Base-by-base conservation (phyloP, 2,888 invertebrate species). In the Cepaea hortensis region DNA sequence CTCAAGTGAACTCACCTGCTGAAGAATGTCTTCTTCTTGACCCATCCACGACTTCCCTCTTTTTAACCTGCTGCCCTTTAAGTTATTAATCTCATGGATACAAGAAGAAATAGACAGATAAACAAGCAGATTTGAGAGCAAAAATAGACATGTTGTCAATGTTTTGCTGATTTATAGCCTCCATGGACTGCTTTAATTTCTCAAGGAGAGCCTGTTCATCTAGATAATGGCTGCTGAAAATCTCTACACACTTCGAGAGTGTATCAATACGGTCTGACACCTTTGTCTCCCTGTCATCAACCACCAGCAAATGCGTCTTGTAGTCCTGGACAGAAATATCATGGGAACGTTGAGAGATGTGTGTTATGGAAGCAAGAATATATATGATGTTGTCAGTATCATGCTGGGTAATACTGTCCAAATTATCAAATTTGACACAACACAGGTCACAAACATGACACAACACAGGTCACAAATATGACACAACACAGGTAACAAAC, bases 161-260 rank as follows among this genome's bases (percentile, higher is more conserved):
- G n/a, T 48, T 84, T 3, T 84, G 73, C 9, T 76, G 15, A 23
- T 65, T 62, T 9, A 81, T 70, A 46, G 84, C 87, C 15, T 87
- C 84, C 87, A 87, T 76, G 3, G 62, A 82, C 7, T 85, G 61
- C 48, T 86, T 87, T 82, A 86, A 93, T 92, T 91, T 90, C 35
- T 93, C 92, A 2, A 94, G 82, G 5, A 93, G 92, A 35, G 91
- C 89, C 20, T 91, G 85, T 87, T 93, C 94, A 85, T 94, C 94
- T 61, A 90, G 88, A 81, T 93, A 93, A 88, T 90, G 92, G 65
- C 93, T 92, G n/a, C 90, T 89, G 7, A 93, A 91, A 92, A 94
- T 92, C 83, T 91, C 90, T 11, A 92, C 88, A 70, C 94, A 93
- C 88, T 93, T 92, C 89, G 89, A 83, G n/a, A 94, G 90, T 85